These are phyloP conservation scores for Carcinoscorpius rotundicauda DNA, from an alignment of 1,140 invertebrate species.

Conservation along the genomic window DNA sequence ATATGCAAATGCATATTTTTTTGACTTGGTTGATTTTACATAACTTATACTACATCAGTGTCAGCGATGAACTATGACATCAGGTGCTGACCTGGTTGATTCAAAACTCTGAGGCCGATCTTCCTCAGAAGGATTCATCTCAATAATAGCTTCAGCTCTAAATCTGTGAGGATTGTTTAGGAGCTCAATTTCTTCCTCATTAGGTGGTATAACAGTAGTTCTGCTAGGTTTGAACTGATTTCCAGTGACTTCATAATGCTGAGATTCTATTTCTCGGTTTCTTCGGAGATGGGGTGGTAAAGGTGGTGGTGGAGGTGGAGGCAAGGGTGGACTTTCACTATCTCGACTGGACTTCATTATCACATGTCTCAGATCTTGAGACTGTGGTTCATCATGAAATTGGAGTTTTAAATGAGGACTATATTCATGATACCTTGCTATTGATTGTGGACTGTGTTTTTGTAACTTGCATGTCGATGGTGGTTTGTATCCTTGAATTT, in stretches of 20 bases:
- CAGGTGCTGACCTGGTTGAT: slow-evolving; percentile 20
- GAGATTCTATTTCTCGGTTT: neutral
- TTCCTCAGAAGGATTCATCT: slow-evolving; percentile 38
- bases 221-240: neutral
- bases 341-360: neutral
- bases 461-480: slow-evolving; percentile 1
- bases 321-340: slow-evolving; percentile 7
- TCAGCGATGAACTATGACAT: slow-evolving; percentile 54
- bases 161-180: slow-evolving; percentile 17
- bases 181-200: slow-evolving; percentile 19
- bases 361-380: no score
- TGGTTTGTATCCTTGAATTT: slow-evolving; percentile 4
- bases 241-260: no score
- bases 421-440: slow-evolving; percentile 3
- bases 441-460: neutral
- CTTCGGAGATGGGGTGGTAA: slow-evolving; percentile 12
- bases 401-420: neutral
- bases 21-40: no score
- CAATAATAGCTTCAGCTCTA: slow-evolving; percentile 49
- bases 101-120: slow-evolving; percentile 45
- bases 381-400: no score
- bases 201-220: slow-evolving; percentile 8
- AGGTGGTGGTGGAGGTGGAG: slow-evolving; percentile 18
- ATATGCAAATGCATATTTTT: no score
- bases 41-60: slow-evolving; percentile 25